A percentile compares a stretch with the other conserved stretches of the same genome.
Evolutionary conservation across 2,113 vertebrate species (phyloP).

Genomic region (Varanus komodoensis): DNA sequence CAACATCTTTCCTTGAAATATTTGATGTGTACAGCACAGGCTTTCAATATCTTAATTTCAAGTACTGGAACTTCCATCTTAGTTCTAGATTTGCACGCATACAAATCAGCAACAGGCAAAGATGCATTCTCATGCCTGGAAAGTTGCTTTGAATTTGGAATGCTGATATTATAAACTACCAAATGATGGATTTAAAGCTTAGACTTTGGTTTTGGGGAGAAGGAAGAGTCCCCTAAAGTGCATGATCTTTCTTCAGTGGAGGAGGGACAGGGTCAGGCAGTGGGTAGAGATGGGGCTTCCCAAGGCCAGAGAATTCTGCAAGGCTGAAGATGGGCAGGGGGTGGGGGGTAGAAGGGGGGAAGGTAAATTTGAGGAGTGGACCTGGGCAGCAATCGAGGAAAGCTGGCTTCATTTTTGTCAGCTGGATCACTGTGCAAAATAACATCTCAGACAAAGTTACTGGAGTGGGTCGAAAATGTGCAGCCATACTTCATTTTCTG

Average conservation of each 20-base stretch:
- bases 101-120: not conserved
- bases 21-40: not conserved
- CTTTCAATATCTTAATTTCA: not conserved
- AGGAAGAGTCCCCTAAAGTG: not conserved
- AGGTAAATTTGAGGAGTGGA: not conserved
- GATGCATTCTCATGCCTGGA: not conserved
- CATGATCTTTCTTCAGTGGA: fast-evolving
- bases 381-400: not conserved
- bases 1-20: not conserved
- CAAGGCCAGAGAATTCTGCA: not conserved
- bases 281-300: not conserved
- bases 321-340: not conserved
- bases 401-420: no score
- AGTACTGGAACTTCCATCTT: no score
- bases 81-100: not conserved
- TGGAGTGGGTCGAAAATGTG: no score
- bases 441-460: no score
- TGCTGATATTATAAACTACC: not conserved
- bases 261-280: not conserved
- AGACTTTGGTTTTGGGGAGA: not conserved
- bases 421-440: no score
- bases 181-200: not conserved
- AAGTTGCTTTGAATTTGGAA: not conserved
- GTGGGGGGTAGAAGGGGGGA: not conserved
- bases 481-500: not conserved